A percentile compares a stretch with the other conserved stretches of the same genome.
phyloP scores from a whole-genome alignment of 1,140 invertebrate genomes.

The Drosophila dunni region DNA sequence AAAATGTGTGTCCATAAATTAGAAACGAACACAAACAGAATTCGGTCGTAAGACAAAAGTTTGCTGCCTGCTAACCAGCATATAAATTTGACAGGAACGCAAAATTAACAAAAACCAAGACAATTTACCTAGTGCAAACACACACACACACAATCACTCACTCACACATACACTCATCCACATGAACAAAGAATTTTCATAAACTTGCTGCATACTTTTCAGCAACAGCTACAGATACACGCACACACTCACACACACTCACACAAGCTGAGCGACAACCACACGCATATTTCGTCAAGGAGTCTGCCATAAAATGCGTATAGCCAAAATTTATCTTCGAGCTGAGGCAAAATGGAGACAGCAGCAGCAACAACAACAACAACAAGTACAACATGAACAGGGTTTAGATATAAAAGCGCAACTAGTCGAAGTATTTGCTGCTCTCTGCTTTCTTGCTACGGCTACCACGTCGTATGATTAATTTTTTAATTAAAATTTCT shows the following conservation, averaged over 20 bases:
- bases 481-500: constrained; percentile 78
- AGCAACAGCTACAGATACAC: constrained; percentile 19
- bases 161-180: constrained; percentile 33
- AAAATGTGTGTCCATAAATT: constrained; percentile 73
- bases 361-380: not conserved
- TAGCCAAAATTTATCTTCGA: constrained; percentile 69
- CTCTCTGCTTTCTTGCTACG: not conserved
- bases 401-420: constrained; percentile 6
- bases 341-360: constrained; percentile 8
- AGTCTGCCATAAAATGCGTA: constrained; percentile 59
- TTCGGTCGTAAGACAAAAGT: constrained; percentile 61
- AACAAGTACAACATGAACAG: not conserved
- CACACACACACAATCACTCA: not conserved
- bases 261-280: constrained; percentile 37
- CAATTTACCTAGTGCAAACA: constrained; percentile 52
- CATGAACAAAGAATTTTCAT: constrained; percentile 78
- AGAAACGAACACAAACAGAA: constrained; percentile 62
- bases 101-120: constrained; percentile 81
- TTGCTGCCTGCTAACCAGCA: constrained; percentile 69
- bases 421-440: constrained; percentile 22
- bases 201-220: constrained; percentile 73
- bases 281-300: constrained; percentile 77
- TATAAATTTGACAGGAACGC: constrained; percentile 76
- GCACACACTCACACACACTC: constrained; percentile 20
- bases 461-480: constrained; percentile 55